These are phyloP conservation scores for Dipodomys spectabilis DNA, from an alignment of 2,113 vertebrate genomes.

Conservation along the genomic window DNA sequence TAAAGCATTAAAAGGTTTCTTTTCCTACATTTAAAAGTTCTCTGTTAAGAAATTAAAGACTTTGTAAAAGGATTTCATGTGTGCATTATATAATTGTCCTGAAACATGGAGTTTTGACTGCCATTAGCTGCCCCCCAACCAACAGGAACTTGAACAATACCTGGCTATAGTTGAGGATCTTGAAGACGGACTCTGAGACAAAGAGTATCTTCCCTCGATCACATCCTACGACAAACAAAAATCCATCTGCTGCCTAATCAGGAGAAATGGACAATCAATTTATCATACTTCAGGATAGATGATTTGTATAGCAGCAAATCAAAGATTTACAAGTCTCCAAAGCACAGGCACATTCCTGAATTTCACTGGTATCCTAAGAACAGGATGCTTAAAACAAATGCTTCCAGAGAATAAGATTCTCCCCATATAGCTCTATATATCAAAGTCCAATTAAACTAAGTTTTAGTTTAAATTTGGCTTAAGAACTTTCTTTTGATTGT, in stretches of 20 bases:
- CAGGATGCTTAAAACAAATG: not conserved
- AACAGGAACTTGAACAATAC: slow-evolving; percentile 81
- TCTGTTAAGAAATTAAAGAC: not conserved
- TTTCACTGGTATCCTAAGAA: not conserved
- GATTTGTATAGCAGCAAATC: slow-evolving; percentile 42
- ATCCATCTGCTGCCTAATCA: slow-evolving; percentile 96
- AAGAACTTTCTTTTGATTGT: not conserved
- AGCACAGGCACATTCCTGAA: not conserved
- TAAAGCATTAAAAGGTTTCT: not conserved
- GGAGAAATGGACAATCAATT: slow-evolving; percentile 76
- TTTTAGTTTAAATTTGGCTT: slow-evolving; percentile 30
- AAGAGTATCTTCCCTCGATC: slow-evolving; percentile 99
- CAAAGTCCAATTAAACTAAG: not conserved
- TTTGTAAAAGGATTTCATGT: slow-evolving; percentile 11
- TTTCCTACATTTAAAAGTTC: slow-evolving; percentile 26
- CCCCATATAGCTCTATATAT: not conserved
- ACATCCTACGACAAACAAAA: slow-evolving; percentile 99
- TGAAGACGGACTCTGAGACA: slow-evolving; percentile 99
- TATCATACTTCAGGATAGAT: slow-evolving; percentile 65
- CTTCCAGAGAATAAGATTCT: not conserved
- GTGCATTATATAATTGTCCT: not conserved
- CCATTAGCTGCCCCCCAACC: not conserved
- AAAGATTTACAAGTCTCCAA: slow-evolving; percentile 43
- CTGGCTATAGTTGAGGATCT: slow-evolving; percentile 99
- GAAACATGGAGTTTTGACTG: not conserved